phyloP scores from a whole-genome alignment of 2,888 invertebrate genomes.

The Melieria crassipennis region DNA sequence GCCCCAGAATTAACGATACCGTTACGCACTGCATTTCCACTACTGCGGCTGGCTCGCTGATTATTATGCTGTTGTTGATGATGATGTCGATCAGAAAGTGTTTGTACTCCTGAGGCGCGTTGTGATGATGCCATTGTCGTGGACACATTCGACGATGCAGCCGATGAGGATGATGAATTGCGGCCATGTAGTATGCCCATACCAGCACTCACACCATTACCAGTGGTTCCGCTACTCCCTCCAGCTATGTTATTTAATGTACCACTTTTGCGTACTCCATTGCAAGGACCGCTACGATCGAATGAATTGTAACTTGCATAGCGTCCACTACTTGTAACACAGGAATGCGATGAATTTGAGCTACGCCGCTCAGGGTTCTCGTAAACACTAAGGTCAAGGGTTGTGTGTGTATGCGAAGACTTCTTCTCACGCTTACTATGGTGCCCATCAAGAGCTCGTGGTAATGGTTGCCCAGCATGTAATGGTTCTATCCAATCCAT shows the following conservation, averaged over 20 bases:
- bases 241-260: slow-evolving; percentile 61
- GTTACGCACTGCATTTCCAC: too few relatives aligned
- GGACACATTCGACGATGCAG: too few relatives aligned
- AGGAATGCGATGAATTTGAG: slow-evolving; percentile 63
- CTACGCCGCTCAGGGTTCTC: slow-evolving; percentile 61
- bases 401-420: slow-evolving; percentile 34
- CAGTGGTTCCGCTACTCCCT: slow-evolving; percentile 24
- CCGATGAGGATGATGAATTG: too few relatives aligned
- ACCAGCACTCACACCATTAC: slow-evolving; percentile 25
- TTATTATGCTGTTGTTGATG: too few relatives aligned
- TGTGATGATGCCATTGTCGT: too few relatives aligned
- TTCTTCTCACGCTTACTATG: slow-evolving; percentile 44
- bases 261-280: slow-evolving; percentile 63
- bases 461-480: too few relatives aligned
- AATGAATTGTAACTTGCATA: slow-evolving; percentile 62
- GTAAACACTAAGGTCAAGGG: slow-evolving; percentile 53
- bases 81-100: too few relatives aligned
- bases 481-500: slow-evolving; percentile 52
- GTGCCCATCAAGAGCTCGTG: slow-evolving; percentile 33
- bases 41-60: too few relatives aligned
- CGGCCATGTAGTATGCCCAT: slow-evolving; percentile 32
- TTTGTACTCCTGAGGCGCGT: too few relatives aligned
- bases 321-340: slow-evolving; percentile 52
- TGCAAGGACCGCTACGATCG: slow-evolving; percentile 50
- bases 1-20: too few relatives aligned